These are phyloP conservation scores for Bubo bubo DNA, from an alignment of 2,113 vertebrate genomes.

Conservation along the genomic window DNA sequence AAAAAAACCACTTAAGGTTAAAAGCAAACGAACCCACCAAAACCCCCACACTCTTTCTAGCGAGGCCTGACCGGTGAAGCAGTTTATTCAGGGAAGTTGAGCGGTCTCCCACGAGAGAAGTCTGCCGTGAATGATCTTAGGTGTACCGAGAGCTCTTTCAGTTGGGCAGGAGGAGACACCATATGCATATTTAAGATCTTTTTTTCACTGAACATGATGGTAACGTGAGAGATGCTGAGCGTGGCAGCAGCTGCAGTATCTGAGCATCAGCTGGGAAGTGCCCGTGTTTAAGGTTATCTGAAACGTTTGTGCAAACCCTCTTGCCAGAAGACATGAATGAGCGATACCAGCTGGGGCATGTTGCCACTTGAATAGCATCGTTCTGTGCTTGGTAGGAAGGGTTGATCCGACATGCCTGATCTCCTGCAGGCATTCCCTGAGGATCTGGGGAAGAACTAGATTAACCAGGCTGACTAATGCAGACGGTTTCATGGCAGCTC, in stretches of 20 bases:
- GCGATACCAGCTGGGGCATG: rapidly evolving
- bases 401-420: neutral
- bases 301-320: neutral
- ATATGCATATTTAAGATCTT: rapidly evolving
- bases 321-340: rapidly evolving
- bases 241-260: rapidly evolving
- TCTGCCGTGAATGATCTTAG: rapidly evolving
- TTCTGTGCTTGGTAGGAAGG: neutral
- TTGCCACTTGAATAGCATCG: neutral
- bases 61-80: too few relatives aligned
- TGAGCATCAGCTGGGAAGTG: too few relatives aligned
- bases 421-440: neutral
- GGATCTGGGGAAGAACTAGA: neutral
- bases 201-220: rapidly evolving
- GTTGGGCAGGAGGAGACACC: neutral
- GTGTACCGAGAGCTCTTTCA: neutral
- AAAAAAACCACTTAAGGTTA: too few relatives aligned
- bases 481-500: neutral
- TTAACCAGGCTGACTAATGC: neutral
- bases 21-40: neutral
- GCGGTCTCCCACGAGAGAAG: neutral
- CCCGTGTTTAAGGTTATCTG: rapidly evolving
- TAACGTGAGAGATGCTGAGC: rapidly evolving
- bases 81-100: neutral
- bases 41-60: rapidly evolving